These are phyloP conservation scores for Acanthacorydalis orientalis DNA, from an alignment of 2,888 invertebrate genomes.

Conservation along the genomic window DNA sequence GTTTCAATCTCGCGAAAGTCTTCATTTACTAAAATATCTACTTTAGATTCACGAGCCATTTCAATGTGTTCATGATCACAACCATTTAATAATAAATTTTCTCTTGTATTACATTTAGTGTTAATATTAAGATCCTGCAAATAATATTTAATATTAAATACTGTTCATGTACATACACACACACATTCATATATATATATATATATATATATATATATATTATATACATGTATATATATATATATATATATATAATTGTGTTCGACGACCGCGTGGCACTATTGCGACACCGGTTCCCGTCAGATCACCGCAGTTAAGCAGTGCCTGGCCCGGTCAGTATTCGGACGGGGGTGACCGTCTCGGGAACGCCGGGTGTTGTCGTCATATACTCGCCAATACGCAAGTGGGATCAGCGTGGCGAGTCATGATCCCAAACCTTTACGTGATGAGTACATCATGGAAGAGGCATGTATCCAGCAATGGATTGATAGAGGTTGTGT, in stretches of 20 bases:
- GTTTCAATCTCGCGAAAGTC: constrained; percentile 33
- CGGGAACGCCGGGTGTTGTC: no score
- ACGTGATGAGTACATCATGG: no score
- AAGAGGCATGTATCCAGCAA: no score
- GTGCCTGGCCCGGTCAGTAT: no score
- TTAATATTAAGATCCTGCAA: constrained; percentile 5
- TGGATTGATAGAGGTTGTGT: no score
- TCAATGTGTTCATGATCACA: constrained; percentile 3
- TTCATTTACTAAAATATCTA: constrained; percentile 26
- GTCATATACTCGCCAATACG: no score
- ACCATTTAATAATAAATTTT: constrained; percentile 5
- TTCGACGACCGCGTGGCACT: background rate
- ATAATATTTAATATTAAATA: background rate
- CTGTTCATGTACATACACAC: no score
- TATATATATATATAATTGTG: background rate
- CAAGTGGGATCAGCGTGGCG: no score
- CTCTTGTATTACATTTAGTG: constrained; percentile 7
- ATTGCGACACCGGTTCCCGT: no score
- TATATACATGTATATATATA: background rate
- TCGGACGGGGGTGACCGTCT: no score
- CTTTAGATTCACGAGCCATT: constrained; percentile 18
- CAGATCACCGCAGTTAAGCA: no score
- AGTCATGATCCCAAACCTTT: no score
- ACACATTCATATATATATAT: background rate
- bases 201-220: background rate